Conservation (phyloP, 2,888 invertebrate species). For the Camptogramma bilineatum region DNA sequence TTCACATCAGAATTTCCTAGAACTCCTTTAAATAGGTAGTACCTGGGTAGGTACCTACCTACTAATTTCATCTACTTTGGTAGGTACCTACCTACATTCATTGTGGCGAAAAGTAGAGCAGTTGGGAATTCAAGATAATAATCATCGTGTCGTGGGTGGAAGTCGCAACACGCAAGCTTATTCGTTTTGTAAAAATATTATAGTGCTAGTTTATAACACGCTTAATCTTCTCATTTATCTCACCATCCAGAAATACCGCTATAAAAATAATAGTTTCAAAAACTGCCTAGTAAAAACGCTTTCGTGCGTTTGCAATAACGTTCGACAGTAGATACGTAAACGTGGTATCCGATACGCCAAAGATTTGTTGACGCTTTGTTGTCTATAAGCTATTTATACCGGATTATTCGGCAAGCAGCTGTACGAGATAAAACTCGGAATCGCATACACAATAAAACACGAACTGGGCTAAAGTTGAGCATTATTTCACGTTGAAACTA, state of each 20-base stretch:
- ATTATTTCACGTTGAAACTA: constrained; percentile 76
- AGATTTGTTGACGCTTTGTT: constrained; percentile 71
- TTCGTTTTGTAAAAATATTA: constrained; percentile 27
- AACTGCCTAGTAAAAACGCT: constrained; percentile 50
- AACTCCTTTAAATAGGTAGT: no score
- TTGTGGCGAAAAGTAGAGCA: constrained; percentile 24
- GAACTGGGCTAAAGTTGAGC: constrained; percentile 68
- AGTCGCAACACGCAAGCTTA: constrained; percentile 20
- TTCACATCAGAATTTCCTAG: no score
- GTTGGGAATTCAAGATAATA: constrained; percentile 23
- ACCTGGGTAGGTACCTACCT: no score
- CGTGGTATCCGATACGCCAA: constrained; percentile 50
- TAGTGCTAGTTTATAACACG: constrained; percentile 20
- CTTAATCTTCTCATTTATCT: constrained; percentile 35
- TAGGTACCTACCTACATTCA: constrained; percentile 1
- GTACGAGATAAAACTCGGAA: constrained; percentile 73
- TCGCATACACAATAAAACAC: constrained; percentile 76
- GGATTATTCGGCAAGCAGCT: constrained; percentile 80
- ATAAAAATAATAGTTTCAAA: constrained; percentile 52
- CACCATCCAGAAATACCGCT: constrained; percentile 27
- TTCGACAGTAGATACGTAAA: constrained; percentile 55
- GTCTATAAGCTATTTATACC: constrained; percentile 78
- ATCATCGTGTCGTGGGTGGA: constrained; percentile 34
- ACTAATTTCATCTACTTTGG: no score
- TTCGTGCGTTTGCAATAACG: constrained; percentile 46